A percentile compares a stretch with the other conserved stretches of the same genome.
Evolutionary conservation across 2,113 vertebrate genomes (phyloP).

Genomic region (Perca flavescens): DNA sequence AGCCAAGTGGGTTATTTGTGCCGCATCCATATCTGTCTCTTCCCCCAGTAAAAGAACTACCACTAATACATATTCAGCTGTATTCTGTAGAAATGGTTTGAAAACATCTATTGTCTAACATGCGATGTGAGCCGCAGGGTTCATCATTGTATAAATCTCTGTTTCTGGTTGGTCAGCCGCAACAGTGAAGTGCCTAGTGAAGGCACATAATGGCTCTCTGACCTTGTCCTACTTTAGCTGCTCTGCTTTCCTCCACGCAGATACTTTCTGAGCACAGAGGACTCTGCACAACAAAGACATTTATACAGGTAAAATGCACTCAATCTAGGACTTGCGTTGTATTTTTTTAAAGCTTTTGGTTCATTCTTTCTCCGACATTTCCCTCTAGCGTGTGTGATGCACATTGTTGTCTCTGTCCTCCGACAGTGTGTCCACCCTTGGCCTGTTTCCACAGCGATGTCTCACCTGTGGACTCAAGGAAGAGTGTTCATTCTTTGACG

Average conservation of each 20-base stretch:
- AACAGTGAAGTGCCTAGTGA: neutral
- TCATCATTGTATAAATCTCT: neutral
- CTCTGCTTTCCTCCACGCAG: slow-evolving; percentile 76
- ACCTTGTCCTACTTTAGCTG: slow-evolving; percentile 54
- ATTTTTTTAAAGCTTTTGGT: neutral
- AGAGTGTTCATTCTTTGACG: slow-evolving; percentile 89
- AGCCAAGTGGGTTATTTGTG: neutral
- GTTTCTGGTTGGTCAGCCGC: neutral
- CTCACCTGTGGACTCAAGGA: slow-evolving; percentile 91
- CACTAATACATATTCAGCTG: neutral
- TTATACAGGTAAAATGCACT: slow-evolving; percentile 88
- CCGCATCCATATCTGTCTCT: neutral
- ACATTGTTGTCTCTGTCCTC: neutral
- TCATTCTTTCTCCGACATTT: neutral
- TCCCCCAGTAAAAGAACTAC: neutral
- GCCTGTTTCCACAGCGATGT: slow-evolving; percentile 89
- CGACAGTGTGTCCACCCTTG: slow-evolving; percentile 90
- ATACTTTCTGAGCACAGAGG: slow-evolving; percentile 96
- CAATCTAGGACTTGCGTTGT: too few relatives aligned
- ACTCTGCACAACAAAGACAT: slow-evolving; percentile 89
- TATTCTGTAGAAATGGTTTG: neutral
- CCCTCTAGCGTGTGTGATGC: neutral
- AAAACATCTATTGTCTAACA: too few relatives aligned
- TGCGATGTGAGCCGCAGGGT: neutral
- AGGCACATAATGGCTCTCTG: slow-evolving; percentile 22